Percentiles rank a stretch among this genome's conserved stretches.
These are phyloP conservation scores for Caenorhabditis sp. DNA, from an alignment of 2,888 invertebrate species.

Conservation along the genomic window DNA sequence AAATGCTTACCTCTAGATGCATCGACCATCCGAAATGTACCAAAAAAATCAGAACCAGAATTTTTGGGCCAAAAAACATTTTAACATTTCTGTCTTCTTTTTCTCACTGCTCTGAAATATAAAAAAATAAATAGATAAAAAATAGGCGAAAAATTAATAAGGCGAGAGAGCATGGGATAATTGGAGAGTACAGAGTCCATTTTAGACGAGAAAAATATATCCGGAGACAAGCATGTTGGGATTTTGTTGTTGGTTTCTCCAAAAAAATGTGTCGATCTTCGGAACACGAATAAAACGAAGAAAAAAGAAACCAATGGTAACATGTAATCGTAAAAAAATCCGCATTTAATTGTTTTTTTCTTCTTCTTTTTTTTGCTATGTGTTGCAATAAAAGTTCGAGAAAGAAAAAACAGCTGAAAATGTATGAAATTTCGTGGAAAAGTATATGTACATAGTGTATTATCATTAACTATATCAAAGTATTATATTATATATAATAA, in stretches of 20 bases:
- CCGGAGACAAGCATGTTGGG: background rate
- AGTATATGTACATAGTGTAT: too few relatives aligned
- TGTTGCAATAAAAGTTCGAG: background rate
- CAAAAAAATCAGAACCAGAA: background rate
- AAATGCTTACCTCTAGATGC: background rate
- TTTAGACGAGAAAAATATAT: constrained; percentile 1
- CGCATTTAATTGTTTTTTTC: background rate
- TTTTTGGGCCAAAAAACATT: background rate
- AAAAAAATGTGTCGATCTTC: background rate
- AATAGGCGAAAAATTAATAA: constrained; percentile 2
- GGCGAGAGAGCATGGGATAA: background rate
- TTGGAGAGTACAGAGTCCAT: background rate
- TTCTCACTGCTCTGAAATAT: background rate
- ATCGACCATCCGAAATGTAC: background rate
- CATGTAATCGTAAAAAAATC: constrained; percentile 1
- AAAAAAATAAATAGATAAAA: background rate
- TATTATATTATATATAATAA: too few relatives aligned
- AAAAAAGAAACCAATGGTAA: too few relatives aligned
- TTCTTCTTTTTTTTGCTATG: background rate
- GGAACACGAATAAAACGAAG: background rate
- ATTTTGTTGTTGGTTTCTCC: background rate
- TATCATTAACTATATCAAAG: too few relatives aligned
- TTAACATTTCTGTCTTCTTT: background rate
- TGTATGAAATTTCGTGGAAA: too few relatives aligned
- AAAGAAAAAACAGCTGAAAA: too few relatives aligned